These are phyloP conservation scores for Agriopis aurantiaria DNA, from an alignment of 2,888 invertebrate species.

Conservation along the genomic window DNA sequence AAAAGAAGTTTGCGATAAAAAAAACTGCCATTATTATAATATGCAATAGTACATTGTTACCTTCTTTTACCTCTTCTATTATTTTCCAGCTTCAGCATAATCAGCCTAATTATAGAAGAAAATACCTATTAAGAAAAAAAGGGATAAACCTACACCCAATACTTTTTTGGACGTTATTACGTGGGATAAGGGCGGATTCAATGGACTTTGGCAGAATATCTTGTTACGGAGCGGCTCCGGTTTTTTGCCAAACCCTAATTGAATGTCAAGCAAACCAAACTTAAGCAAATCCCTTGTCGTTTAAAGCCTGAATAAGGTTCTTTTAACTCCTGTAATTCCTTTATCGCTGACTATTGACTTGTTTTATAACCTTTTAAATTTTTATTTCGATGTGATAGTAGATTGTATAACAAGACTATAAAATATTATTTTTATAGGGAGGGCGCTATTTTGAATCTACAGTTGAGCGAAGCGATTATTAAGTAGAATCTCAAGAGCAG, in stretches of 20 bases:
- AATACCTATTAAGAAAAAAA: conserved; percentile 45
- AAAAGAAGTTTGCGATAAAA: too few relatives aligned
- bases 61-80: neutral
- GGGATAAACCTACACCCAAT: conserved; percentile 40
- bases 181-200: conserved; percentile 49
- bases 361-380: neutral
- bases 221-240: conserved; percentile 42
- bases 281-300: conserved; percentile 38
- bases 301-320: conserved; percentile 24
- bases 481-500: too few relatives aligned
- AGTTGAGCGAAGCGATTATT: too few relatives aligned
- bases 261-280: conserved; percentile 48
- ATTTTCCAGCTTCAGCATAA: conserved; percentile 25
- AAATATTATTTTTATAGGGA: too few relatives aligned
- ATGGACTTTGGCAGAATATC: conserved; percentile 47
- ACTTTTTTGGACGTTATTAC: conserved; percentile 49
- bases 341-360: conserved; percentile 9
- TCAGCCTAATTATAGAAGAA: conserved; percentile 39
- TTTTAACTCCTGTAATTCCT: conserved; percentile 26
- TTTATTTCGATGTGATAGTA: neutral
- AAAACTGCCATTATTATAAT: neutral
- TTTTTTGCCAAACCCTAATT: conserved; percentile 49
- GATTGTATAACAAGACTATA: neutral
- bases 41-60: neutral
- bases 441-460: too few relatives aligned